Base-by-base conservation (phyloP, 2,888 invertebrate species). In the Cecidostiba fungosa region DNA sequence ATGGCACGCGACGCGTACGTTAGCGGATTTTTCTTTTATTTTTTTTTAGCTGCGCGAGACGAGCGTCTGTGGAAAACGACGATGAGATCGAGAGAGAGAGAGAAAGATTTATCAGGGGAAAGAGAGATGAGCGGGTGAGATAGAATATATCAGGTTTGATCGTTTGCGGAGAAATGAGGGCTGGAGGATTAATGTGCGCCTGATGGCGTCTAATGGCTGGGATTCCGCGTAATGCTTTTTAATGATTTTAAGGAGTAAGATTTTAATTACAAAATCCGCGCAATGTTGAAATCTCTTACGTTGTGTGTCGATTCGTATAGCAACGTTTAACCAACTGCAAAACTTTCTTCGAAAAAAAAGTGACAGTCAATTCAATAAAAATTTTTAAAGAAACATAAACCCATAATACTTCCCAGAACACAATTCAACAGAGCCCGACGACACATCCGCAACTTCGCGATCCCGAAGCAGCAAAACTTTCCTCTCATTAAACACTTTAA, bases 51-150 rank as follows among this genome's bases (percentile, higher is more conserved):
- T 2, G 29, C 1, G 50, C 14, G 47, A 23, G 29, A 59, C n/a
- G 54, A 59, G 36, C 29, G 32, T 14, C 36, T n/a, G 36, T n/a
- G 70, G 39, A n/a, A n/a, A 72, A 72, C 36, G 43, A 72, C 23
- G 39, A 72, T 72, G 72, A n/a, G 16, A 36, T 39, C 66, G 32
- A 10, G 23, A 39, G 39, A 72, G 32, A 10, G 23, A 39, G 39
- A 72, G 43, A 72, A 36, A 72, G 72, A 72, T 72, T 43, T 70
- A 70, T 36, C 70, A 70, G 16, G 70, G 29, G 69, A 43, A 43
- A 69, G 32, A 26, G 36, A 70, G 72, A 32, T 39, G 39, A 32
- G 72, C 23, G 36, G 8, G 23, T 10, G 16, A 19, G 36, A 70
- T 29, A 36, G 70, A 36, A 39, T 32, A 39, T 36, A 72, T 72